Base-by-base conservation (phyloP, 2,888 invertebrate species). In the Tinea semifulvella region DNA sequence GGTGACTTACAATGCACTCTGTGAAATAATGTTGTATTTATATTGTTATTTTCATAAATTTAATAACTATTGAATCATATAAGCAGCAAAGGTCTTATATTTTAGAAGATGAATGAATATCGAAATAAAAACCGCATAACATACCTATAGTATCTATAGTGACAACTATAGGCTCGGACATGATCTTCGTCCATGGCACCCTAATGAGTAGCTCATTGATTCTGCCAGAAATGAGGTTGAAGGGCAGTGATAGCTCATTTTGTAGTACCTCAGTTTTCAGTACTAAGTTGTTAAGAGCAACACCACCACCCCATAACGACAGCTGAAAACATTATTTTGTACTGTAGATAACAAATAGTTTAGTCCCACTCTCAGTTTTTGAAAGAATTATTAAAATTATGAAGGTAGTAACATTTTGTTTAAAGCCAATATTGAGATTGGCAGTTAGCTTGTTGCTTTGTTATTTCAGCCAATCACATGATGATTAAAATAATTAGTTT, bases 241-340 rank as follows among this genome's bases (percentile, higher is more conserved):
- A 92, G 0, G 98, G 97, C 46, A 96, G 77, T 52, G 93, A 87
- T 6, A 97, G 77, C 63, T 96, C 95, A 52, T 92, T 87, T 62
- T 98, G 96, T 26, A 98, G 77, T 8, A 95, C 95, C 68, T 97
- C 96, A 44, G 96, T 81, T 49, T 95, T 89, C 52, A 98, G 83
- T 63, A 98, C 96, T 55, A 98, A 81, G 70, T 97, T 97, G 65
- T 94, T 93, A 53, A 98, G 91, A 1, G 90, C 89, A 47, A 92
- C 96, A 63, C 96, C 96, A 25, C 98, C 98, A 51, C 93, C 93
- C 97, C 97, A 98, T 57, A 98, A 71, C n/a, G 96, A 97, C 5
- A 96, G 88, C 93, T 94, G 57, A 1, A 48, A 36, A 7, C 10
- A 26, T 19, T 18, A 35, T 13, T 31, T 14, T 13, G 3, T 31